phyloP scores from a whole-genome alignment of 2,797 vertebrate genomes.

The Lepidocolaptes lacrymiger region DNA sequence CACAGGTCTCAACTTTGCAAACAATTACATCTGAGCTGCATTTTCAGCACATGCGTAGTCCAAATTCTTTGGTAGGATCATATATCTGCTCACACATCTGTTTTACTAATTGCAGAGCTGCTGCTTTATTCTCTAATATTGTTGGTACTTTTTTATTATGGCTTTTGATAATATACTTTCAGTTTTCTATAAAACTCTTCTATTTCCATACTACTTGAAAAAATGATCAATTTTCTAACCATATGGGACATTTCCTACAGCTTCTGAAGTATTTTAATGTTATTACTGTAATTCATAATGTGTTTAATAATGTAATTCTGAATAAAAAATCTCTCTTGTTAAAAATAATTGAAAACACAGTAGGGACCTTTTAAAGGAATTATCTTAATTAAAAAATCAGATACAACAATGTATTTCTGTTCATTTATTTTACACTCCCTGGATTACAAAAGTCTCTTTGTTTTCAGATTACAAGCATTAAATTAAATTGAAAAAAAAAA shows the following conservation, averaged over 20 bases:
- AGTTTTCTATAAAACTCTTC: not conserved
- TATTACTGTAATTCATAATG: conserved; percentile 23
- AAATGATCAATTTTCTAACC: not conserved
- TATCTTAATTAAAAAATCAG: conserved; percentile 50
- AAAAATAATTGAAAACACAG: conserved; percentile 48
- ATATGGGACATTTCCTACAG: not conserved
- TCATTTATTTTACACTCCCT: not conserved
- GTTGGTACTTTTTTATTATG: not conserved
- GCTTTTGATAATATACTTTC: not conserved
- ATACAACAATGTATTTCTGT: not conserved
- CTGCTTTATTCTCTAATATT: not conserved
- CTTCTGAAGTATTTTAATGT: conserved; percentile 9
- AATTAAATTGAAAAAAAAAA: not conserved
- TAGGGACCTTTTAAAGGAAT: conserved; percentile 11
- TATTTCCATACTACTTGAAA: not conserved
- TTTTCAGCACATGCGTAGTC: not conserved
- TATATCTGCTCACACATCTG: not conserved
- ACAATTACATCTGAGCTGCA: not conserved
- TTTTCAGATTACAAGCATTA: not conserved
- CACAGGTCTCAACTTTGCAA: not conserved
- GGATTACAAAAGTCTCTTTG: not conserved
- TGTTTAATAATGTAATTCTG: conserved; percentile 39
- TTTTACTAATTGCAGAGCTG: not conserved
- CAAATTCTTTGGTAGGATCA: not conserved
- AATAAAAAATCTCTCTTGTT: not conserved